Conservation (phyloP, 2,113 vertebrate species). For the Scophthalmus maximus region DNA sequence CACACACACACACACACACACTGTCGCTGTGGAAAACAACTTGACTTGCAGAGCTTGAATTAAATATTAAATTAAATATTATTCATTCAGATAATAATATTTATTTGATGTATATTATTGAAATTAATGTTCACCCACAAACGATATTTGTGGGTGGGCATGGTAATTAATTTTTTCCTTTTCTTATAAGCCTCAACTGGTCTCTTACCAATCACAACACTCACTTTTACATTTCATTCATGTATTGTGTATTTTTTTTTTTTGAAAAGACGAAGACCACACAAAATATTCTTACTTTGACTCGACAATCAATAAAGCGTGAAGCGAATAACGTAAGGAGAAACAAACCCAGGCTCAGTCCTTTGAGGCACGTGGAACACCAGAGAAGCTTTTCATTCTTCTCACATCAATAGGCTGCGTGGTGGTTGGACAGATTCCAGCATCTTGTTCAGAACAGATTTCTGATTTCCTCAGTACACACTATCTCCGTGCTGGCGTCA, state of each 20-base stretch:
- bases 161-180: no score
- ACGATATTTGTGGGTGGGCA: no score
- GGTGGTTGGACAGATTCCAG: conserved; percentile 36
- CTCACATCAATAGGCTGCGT: conserved; percentile 17
- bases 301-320: not conserved
- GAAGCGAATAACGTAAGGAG: not conserved
- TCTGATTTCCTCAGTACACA: no score
- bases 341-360: not conserved
- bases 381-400: conserved; percentile 12
- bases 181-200: no score
- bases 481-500: conserved; percentile 37
- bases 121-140: no score
- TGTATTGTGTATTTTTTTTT: not conserved
- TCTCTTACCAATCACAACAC: no score
- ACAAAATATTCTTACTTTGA: not conserved
- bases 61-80: no score
- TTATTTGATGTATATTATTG: no score
- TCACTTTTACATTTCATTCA: not conserved
- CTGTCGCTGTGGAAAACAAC: no score
- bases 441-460: not conserved
- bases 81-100: no score
- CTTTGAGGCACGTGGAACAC: not conserved
- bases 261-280: not conserved
- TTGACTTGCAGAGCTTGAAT: no score
- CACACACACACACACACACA: not conserved